A percentile compares a stretch with the other conserved stretches of the same genome.
Evolutionary conservation across 53 echinoderm and acorn worm genomes (phyloP).

Genomic region (Echinarachnius parma): DNA sequence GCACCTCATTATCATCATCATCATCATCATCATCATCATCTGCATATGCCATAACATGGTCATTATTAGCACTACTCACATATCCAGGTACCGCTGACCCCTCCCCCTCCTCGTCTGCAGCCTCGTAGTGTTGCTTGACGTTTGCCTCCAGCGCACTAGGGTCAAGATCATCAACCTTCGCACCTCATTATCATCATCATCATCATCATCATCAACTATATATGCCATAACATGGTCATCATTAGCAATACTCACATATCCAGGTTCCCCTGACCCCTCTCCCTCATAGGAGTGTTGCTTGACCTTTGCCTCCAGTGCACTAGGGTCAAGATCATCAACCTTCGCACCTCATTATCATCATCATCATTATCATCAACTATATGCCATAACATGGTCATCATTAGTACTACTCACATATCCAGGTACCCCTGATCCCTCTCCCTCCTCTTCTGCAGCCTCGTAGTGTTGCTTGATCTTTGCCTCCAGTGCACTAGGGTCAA

Average conservation of each 20-base stretch:
- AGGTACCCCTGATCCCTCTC: constrained; percentile 60
- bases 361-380: too few relatives aligned
- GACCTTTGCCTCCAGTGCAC: constrained; percentile 50
- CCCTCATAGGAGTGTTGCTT: constrained; percentile 63
- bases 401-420: constrained; percentile 83
- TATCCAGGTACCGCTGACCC: constrained; percentile 71
- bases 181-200: too few relatives aligned
- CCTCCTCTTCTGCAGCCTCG: constrained; percentile 43
- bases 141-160: constrained; percentile 42
- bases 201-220: too few relatives aligned
- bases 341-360: constrained; percentile 53
- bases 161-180: constrained; percentile 67
- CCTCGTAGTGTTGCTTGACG: constrained; percentile 56
- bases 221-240: too few relatives aligned
- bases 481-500: constrained; percentile 51
- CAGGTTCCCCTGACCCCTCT: constrained; percentile 63
- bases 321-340: constrained; percentile 61
- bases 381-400: too few relatives aligned
- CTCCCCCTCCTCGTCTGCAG: constrained; percentile 45
- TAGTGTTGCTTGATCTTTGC: constrained; percentile 62
- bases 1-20: too few relatives aligned
- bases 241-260: constrained; percentile 81
- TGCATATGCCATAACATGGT: too few relatives aligned
- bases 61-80: too few relatives aligned
- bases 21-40: too few relatives aligned